Percentiles rank a stretch among this genome's conserved stretches.
phyloP scores from a whole-genome alignment of 2,797 vertebrate genomes.

The Melanitta fusca region DNA sequence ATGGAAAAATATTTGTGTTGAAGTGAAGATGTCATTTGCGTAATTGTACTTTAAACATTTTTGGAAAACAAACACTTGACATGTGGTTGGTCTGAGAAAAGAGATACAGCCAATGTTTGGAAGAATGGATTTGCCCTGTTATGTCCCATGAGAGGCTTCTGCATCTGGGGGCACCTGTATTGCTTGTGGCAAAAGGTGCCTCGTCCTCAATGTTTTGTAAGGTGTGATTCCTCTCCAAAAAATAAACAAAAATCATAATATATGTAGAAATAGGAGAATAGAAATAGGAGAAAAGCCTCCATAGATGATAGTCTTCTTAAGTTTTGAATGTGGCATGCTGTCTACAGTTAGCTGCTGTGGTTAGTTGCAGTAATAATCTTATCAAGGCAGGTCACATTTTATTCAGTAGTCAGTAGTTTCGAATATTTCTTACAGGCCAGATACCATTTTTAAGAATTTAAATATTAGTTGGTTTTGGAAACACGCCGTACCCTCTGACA shows the following conservation, averaged over 20 bases:
- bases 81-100: background rate
- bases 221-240: background rate
- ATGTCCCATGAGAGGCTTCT: background rate
- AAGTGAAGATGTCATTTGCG: background rate
- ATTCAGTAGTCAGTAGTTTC: background rate
- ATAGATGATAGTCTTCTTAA: background rate
- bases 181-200: background rate
- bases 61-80: background rate
- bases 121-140: background rate
- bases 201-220: background rate
- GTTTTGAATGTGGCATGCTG: background rate
- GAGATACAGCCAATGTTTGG: background rate
- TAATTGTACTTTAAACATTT: background rate
- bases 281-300: background rate
- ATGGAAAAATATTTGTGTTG: background rate
- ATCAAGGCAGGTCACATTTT: background rate
- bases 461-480: background rate
- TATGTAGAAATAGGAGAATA: background rate
- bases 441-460: background rate
- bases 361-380: background rate
- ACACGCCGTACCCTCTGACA: background rate
- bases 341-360: background rate
- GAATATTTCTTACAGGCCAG: background rate
- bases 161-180: background rate
- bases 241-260: background rate